Evolutionary conservation across 2,888 invertebrate species (phyloP).

Genomic region (Erpobdella octoculata): DNA sequence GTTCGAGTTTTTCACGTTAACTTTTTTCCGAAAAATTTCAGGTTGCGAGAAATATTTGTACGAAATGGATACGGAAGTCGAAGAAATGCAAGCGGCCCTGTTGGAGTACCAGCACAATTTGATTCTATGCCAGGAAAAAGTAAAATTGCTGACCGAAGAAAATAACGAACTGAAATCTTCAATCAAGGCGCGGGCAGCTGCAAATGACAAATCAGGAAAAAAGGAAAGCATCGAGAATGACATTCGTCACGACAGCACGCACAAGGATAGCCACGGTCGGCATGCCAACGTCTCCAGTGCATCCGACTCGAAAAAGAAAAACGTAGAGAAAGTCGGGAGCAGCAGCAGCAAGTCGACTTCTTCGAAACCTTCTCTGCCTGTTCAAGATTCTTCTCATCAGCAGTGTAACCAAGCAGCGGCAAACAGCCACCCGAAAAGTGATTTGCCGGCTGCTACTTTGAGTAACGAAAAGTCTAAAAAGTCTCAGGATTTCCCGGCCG

Average conservation of each 20-base stretch:
- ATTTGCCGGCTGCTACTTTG: too few relatives aligned
- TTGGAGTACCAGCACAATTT: background rate
- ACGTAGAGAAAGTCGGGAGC: background rate
- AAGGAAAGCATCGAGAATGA: background rate
- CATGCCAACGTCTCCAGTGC: background rate
- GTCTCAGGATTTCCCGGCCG: too few relatives aligned
- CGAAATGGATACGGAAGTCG: background rate
- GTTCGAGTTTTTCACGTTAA: too few relatives aligned
- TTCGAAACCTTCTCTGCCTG: too few relatives aligned
- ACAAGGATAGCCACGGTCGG: background rate
- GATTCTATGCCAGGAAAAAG: background rate
- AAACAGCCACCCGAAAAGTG: background rate
- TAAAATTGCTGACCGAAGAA: background rate
- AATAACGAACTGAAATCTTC: background rate
- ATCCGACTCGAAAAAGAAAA: background rate
- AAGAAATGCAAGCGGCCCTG: background rate
- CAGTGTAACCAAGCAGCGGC: background rate
- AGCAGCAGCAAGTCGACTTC: background rate
- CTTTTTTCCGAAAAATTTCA: background rate
- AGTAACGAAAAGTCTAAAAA: background rate
- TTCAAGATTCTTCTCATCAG: slow-evolving; percentile 2
- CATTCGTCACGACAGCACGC: background rate
- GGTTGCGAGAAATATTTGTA: background rate
- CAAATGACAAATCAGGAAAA: background rate
- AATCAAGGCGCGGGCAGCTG: background rate